These are phyloP conservation scores for Heteractis magnifica DNA, from an alignment of 92 coral and sea anemone genomes.

Conservation along the genomic window DNA sequence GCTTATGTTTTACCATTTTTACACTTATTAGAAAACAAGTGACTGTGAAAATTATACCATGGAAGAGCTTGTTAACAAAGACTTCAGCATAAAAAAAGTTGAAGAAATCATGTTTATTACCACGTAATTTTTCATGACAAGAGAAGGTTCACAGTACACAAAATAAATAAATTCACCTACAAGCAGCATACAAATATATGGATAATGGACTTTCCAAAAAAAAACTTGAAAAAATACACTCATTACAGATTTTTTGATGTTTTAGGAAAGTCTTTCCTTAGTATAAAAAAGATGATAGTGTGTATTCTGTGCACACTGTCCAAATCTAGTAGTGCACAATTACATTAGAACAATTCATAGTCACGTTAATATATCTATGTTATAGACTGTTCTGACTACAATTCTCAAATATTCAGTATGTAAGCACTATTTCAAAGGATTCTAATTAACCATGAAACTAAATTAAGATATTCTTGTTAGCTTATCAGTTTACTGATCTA, in stretches of 20 bases:
- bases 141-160: not conserved
- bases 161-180: not conserved
- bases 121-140: not conserved
- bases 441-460: not conserved
- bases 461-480: not conserved
- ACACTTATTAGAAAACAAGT: not conserved
- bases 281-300: no score
- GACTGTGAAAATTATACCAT: not conserved
- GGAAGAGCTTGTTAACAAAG: not conserved
- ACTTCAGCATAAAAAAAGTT: not conserved
- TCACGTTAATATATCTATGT: no score
- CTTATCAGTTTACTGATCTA: not conserved
- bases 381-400: no score
- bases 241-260: no score
- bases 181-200: no score
- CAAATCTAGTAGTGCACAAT: no score
- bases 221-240: no score
- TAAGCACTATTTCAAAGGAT: not conserved
- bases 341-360: no score
- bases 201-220: no score
- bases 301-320: no score
- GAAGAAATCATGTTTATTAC: not conserved
- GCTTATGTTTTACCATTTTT: not conserved
- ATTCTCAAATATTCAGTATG: not conserved
- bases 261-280: no score